Conservation (phyloP, 2,113 vertebrate species). For the Sinocyclocheilus grahami region DNA sequence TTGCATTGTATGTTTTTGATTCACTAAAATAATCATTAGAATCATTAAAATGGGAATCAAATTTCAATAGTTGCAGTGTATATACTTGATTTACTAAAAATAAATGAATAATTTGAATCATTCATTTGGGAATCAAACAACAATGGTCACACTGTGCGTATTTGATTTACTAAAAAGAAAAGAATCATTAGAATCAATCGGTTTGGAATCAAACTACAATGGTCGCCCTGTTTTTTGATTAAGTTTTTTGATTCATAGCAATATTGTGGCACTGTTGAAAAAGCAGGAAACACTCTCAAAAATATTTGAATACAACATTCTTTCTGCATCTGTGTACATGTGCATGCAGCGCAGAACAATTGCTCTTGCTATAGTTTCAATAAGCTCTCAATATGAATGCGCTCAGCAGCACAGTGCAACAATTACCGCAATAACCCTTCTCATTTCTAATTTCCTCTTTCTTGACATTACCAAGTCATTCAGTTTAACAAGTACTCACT, state of each 20-base stretch:
- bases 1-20: background rate
- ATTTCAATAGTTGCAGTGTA: background rate
- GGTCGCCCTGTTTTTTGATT: background rate
- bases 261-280: background rate
- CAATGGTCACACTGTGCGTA: background rate
- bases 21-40: background rate
- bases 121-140: background rate
- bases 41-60: background rate
- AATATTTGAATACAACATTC: background rate
- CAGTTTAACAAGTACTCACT: background rate
- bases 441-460: slow-evolving; percentile 3
- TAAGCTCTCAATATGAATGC: background rate
- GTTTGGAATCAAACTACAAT: background rate
- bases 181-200: background rate
- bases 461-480: background rate
- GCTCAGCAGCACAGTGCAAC: background rate
- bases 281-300: background rate
- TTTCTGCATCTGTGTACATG: background rate
- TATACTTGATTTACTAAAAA: background rate
- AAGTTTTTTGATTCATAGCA: background rate
- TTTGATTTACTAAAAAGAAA: background rate
- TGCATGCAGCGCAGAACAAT: background rate
- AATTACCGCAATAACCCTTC: background rate
- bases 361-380: background rate
- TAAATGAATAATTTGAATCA: background rate